A percentile compares a stretch with the other conserved stretches of the same genome.
phyloP scores from a whole-genome alignment of 2,797 vertebrate genomes.

The Platalea minor region DNA sequence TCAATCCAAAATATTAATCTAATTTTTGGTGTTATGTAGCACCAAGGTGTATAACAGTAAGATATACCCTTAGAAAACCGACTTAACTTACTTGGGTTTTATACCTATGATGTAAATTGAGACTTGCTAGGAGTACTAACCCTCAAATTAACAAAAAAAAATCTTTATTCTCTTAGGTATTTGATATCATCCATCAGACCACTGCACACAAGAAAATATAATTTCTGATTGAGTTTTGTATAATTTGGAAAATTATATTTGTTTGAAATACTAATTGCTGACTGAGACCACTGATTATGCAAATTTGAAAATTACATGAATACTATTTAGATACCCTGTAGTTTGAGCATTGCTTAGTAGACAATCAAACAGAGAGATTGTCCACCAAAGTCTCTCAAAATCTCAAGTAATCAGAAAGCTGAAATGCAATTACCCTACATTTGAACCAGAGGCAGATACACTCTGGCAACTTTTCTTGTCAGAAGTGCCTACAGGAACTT shows the following conservation, averaged over 20 bases:
- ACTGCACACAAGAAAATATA: background rate
- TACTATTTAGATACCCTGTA: background rate
- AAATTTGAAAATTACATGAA: background rate
- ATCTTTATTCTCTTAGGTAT: background rate
- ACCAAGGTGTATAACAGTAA: background rate
- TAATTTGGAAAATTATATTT: background rate
- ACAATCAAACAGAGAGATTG: background rate
- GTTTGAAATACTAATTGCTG: conserved; percentile 20
- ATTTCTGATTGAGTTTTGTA: background rate
- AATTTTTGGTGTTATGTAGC: background rate
- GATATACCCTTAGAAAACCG: background rate
- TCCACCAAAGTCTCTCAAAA: background rate
- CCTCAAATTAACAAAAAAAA: background rate
- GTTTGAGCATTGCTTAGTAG: background rate
- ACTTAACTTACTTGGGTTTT: background rate
- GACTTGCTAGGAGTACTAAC: background rate
- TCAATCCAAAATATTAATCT: background rate
- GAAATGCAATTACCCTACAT: background rate
- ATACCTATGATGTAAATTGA: background rate
- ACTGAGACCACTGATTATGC: background rate
- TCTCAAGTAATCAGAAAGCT: background rate
- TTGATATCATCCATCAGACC: background rate
- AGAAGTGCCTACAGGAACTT: background rate
- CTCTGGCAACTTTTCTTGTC: background rate
- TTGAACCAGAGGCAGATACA: background rate